Evolutionary conservation across 1,140 invertebrate genomes (phyloP).

Genomic region (Chironomus tepperi): DNA sequence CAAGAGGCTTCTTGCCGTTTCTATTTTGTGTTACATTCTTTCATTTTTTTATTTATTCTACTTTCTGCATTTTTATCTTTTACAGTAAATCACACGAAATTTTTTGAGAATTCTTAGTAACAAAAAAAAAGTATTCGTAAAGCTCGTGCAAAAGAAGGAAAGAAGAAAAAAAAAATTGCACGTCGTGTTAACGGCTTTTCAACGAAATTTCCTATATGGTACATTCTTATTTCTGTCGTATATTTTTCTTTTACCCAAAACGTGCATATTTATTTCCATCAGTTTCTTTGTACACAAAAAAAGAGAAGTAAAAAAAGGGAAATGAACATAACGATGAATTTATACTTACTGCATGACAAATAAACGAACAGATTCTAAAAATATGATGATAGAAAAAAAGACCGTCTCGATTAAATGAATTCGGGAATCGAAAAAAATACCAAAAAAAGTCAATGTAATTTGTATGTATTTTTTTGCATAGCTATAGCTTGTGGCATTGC

Average conservation of each 20-base stretch:
- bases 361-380: too few relatives aligned
- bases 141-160: neutral
- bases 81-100: conserved; percentile 19
- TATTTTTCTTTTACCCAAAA: neutral
- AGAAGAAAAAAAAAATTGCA: neutral
- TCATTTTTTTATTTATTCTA: neutral
- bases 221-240: neutral
- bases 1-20: neutral
- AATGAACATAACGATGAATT: too few relatives aligned
- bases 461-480: too few relatives aligned
- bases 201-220: neutral
- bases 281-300: too few relatives aligned
- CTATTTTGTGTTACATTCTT: conserved; percentile 14
- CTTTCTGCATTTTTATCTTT: conserved; percentile 4
- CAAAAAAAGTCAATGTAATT: too few relatives aligned
- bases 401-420: too few relatives aligned
- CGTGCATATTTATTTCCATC: neutral
- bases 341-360: too few relatives aligned
- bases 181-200: conserved; percentile 9
- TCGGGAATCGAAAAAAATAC: too few relatives aligned
- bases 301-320: too few relatives aligned
- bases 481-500: too few relatives aligned
- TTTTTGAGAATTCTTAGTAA: neutral
- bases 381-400: too few relatives aligned
- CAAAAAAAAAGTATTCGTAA: conserved; percentile 7